Evolutionary conservation across 2,797 vertebrate species (phyloP).

Genomic region (Pantherophis vulpinus): DNA sequence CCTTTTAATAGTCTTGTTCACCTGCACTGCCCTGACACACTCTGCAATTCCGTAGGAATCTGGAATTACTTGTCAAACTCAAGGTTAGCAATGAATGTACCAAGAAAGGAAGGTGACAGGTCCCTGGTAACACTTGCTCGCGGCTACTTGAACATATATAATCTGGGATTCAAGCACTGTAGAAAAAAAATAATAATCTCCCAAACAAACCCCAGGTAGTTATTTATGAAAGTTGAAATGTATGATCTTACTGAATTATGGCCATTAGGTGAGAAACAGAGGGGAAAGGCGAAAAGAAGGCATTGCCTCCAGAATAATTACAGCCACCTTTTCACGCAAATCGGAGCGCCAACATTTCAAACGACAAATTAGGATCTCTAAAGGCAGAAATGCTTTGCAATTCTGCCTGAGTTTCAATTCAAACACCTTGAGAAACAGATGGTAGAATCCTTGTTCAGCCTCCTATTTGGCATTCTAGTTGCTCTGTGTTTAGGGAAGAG

Average conservation of each 20-base stretch:
- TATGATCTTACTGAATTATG: not conserved
- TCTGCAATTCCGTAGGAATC: not conserved
- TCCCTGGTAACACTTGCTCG: not conserved
- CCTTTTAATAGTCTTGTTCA: not conserved
- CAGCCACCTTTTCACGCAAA: not conserved
- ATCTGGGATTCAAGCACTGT: not conserved
- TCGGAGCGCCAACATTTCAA: not conserved
- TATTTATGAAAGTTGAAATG: not conserved
- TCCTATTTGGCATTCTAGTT: not conserved
- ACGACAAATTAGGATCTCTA: not conserved
- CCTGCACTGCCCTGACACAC: not conserved
- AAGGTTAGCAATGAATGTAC: not conserved
- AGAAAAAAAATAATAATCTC: too few relatives aligned
- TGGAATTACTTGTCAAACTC: not conserved
- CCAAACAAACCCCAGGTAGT: not conserved
- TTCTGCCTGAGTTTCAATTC: too few relatives aligned
- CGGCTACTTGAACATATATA: not conserved
- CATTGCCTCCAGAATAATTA: not conserved
- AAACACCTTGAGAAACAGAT: not conserved
- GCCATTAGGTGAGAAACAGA: not conserved
- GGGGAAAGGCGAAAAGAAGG: not conserved
- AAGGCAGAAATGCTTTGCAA: not conserved
- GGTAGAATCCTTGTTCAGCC: not conserved
- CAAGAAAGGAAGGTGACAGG: not conserved
- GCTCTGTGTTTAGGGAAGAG: not conserved